Conservation (phyloP, 2,113 vertebrate genomes). For the Lophius piscatorius region DNA sequence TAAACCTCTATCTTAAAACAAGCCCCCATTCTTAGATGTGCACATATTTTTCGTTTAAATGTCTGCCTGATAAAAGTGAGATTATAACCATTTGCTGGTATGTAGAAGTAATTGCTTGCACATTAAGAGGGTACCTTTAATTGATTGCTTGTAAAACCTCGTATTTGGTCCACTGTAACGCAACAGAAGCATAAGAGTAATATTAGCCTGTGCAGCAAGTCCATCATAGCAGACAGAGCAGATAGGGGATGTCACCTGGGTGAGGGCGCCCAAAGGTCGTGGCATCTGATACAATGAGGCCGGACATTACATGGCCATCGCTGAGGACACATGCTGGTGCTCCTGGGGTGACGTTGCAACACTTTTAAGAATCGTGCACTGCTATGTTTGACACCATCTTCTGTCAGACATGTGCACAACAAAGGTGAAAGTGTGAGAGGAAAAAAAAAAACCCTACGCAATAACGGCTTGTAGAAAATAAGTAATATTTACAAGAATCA, state of each 20-base stretch:
- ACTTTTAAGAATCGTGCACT: slow-evolving; percentile 56
- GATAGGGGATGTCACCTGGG: slow-evolving; percentile 75
- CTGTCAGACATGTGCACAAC: slow-evolving; percentile 39
- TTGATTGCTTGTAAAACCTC: too few species aligned
- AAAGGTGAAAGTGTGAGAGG: neutral
- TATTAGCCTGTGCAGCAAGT: slow-evolving; percentile 37
- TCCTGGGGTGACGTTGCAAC: slow-evolving; percentile 59
- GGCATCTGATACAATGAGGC: slow-evolving; percentile 76
- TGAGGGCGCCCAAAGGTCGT: slow-evolving; percentile 59
- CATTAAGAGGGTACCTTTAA: slow-evolving; percentile 5
- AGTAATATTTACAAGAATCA: too few species aligned
- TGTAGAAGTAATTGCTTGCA: slow-evolving; percentile 2
- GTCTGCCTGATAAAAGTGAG: neutral
- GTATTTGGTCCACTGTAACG: slow-evolving; percentile 4
- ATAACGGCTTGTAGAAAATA: neutral
- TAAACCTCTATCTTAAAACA: slow-evolving; percentile 12
- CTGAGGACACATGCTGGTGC: slow-evolving; percentile 57
- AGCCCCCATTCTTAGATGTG: neutral
- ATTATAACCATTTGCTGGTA: slow-evolving; percentile 6
- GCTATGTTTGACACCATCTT: slow-evolving; percentile 34
- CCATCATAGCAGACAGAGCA: slow-evolving; percentile 55
- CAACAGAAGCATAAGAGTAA: slow-evolving; percentile 8
- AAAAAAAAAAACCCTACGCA: too few species aligned
- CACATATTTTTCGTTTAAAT: slow-evolving; percentile 6
- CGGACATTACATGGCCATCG: slow-evolving; percentile 70